Evolutionary conservation across 2,888 invertebrate genomes (phyloP), one percentile per base, ranked within the genome.

Genomic region (Fabriciana adippe): DNA sequence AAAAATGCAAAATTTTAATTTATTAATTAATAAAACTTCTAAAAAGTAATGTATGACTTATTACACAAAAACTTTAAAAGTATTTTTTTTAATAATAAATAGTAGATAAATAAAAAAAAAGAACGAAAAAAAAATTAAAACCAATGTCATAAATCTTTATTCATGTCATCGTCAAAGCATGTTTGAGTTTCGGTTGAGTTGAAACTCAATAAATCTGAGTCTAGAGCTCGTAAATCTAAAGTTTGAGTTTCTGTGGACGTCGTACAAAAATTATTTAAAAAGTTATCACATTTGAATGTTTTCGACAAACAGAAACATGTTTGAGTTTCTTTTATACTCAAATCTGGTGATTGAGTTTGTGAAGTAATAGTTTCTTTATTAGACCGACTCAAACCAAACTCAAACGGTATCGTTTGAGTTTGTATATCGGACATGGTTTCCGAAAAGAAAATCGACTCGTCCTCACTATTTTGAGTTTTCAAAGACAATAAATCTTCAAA

Each of bases 341-440:
- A 73, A 71, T 90, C 89, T 0, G 88, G 85, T 0, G 85, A 83
- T 11, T 86, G 83, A 0, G 85, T 86, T 45, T 85, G 81, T 0
- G 84, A 85, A 0, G 87, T 88, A 0, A 85, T 75, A 0, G 90
- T 92, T 18, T 89, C 86, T 41, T 90, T 92, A 31, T 90, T 78
- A 0, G 83, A 87, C 0, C 84, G 75, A 50, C 82, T 86, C 6
- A 87, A 66, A 0, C 85, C 88, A 51, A 90, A 89, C 54, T 90
- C 90, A 0, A 86, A 2, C 0, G 90, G 88, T n/a, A 86, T 84
- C 0, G 91, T 92, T 53, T 92, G 92, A 0, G 92, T 92, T 67
- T 92, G 90, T 0, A 90, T 92, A 67, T 92, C 90, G 0, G 88
- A 87, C 0, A 89, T 88, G 0, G 86, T 83, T 67, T 90, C 90